Percentiles rank a stretch among this genome's conserved stretches.
Conservation (phyloP, 2,888 invertebrate species). For the Tipula confusa region DNA sequence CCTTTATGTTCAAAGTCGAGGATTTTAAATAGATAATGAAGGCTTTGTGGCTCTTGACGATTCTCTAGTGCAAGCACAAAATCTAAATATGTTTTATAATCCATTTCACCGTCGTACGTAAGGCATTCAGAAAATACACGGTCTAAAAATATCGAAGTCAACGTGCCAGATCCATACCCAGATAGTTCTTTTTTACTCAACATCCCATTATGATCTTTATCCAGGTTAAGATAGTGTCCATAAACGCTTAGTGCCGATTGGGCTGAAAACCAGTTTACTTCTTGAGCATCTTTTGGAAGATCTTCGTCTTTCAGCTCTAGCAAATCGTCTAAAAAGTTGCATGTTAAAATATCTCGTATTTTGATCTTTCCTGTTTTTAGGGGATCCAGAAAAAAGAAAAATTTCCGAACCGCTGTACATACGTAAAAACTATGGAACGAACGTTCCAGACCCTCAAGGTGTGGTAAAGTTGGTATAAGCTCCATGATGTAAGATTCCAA, state of each 20-base stretch:
- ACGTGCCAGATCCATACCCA: slow-evolving; percentile 86
- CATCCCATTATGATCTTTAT: slow-evolving; percentile 94
- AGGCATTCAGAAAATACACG: slow-evolving; percentile 93
- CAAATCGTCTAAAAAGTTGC: slow-evolving; percentile 79
- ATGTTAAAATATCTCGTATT: slow-evolving; percentile 87
- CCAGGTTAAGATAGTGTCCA: slow-evolving; percentile 89
- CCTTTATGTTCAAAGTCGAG: slow-evolving; percentile 85
- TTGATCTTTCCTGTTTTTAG: slow-evolving; percentile 80
- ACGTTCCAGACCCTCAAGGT: slow-evolving; percentile 83
- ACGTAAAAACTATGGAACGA: slow-evolving; percentile 95
- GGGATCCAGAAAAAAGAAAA: slow-evolving; percentile 93
- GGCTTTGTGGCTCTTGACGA: slow-evolving; percentile 81
- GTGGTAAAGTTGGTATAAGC: slow-evolving; percentile 85
- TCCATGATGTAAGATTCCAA: slow-evolving; percentile 93
- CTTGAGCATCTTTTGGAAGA: slow-evolving; percentile 75
- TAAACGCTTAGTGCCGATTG: slow-evolving; percentile 86
- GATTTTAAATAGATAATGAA: slow-evolving; percentile 87
- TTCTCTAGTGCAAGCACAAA: slow-evolving; percentile 91
- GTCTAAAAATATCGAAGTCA: slow-evolving; percentile 86
- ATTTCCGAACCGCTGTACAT: slow-evolving; percentile 92
- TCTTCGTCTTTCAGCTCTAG: slow-evolving; percentile 83
- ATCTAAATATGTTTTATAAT: slow-evolving; percentile 94
- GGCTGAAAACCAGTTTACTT: slow-evolving; percentile 89
- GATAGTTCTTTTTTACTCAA: slow-evolving; percentile 84
- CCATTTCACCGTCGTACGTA: slow-evolving; percentile 93